Evolutionary conservation across 1,140 invertebrate genomes (phyloP).

Genomic region (Sipha flava): DNA sequence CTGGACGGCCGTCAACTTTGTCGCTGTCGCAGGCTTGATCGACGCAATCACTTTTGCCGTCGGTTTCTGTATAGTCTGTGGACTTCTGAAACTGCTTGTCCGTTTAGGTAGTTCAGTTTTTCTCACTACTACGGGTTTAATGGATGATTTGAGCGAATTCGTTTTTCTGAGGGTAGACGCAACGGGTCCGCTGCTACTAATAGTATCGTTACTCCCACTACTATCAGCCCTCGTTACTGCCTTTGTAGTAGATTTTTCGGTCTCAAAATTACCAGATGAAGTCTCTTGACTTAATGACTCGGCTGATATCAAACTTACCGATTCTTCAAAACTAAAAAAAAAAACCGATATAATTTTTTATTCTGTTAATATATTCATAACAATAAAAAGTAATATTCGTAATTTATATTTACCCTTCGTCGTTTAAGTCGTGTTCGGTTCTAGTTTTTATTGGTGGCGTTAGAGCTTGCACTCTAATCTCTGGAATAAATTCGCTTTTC

Average conservation of each 20-base stretch:
- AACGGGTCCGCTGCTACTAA: slow-evolving; percentile 40
- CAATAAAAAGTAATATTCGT: neutral
- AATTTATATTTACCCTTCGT: slow-evolving; percentile 57
- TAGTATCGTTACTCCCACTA: slow-evolving; percentile 37
- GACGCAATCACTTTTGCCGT: neutral
- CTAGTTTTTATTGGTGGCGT: slow-evolving; percentile 38
- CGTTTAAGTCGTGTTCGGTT: slow-evolving; percentile 60
- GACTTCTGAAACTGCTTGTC: slow-evolving; percentile 15
- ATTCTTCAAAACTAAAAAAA: slow-evolving; percentile 61
- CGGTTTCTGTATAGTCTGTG: slow-evolving; percentile 33
- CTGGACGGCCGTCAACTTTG: slow-evolving; percentile 39
- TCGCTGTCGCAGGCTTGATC: neutral
- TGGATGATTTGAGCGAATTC: neutral
- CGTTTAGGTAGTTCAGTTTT: slow-evolving; percentile 23
- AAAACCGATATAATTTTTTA: neutral
- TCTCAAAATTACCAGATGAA: slow-evolving; percentile 62
- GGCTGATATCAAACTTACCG: slow-evolving; percentile 66
- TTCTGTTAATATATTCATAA: neutral
- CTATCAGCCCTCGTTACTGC: slow-evolving; percentile 39
- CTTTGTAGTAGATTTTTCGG: slow-evolving; percentile 43
- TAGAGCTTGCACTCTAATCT: slow-evolving; percentile 44
- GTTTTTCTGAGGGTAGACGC: slow-evolving; percentile 26
- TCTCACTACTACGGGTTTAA: neutral
- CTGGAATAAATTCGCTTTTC: slow-evolving; percentile 44
- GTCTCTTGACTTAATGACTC: slow-evolving; percentile 73